Evolutionary conservation across 2,888 invertebrate genomes (phyloP), one percentile per base, ranked within the genome.

Genomic region (Lepidochitona cinerea): DNA sequence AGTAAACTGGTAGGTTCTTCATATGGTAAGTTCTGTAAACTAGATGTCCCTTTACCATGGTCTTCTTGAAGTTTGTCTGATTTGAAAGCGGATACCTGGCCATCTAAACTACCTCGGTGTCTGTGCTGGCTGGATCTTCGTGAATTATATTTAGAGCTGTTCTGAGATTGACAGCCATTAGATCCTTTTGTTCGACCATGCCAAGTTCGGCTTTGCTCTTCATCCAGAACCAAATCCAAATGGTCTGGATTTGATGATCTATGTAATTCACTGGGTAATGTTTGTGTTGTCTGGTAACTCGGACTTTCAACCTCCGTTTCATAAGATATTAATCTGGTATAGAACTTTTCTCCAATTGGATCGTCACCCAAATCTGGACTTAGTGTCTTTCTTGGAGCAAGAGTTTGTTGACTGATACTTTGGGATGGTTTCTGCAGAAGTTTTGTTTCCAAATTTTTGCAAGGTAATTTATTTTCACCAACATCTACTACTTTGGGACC

Each of bases 161-260:
- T n/a, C n/a, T 23, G 49, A 4, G 49, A 49, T 23, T 49, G 49
- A 18, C 49, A 23, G 7, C 49, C 2, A n/a, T 81, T 80, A 69
- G 75, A 74, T 32, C 78, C 75, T 35, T 79, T 76, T 6, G 81
- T 80, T 6, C 79, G 70, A 0, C 85, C 86, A 75, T 86, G 85
- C 86, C 86, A 86, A 0, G 86, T 86, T 66, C 81, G 76, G 9
- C 85, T 75, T n/a, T 49, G n/a, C 3, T 49, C 18, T 7, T 49
- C 49, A 7, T 49, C 49, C 3, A 7, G n/a, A 18, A 49, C 18
- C 18, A 49, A 7, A 23, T 49, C 49, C 23, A 18, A 18, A 49
- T 23, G n/a, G 7, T 49, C 23, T 7, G 18, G n/a, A 4, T n/a
- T 49, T n/a, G 7, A 18, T n/a, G n/a, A n/a, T n/a, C n/a, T n/a